Evolutionary conservation across 1,140 invertebrate genomes (phyloP), one percentile per base, ranked within the genome.

Genomic region (Zaprionus ornatus): DNA sequence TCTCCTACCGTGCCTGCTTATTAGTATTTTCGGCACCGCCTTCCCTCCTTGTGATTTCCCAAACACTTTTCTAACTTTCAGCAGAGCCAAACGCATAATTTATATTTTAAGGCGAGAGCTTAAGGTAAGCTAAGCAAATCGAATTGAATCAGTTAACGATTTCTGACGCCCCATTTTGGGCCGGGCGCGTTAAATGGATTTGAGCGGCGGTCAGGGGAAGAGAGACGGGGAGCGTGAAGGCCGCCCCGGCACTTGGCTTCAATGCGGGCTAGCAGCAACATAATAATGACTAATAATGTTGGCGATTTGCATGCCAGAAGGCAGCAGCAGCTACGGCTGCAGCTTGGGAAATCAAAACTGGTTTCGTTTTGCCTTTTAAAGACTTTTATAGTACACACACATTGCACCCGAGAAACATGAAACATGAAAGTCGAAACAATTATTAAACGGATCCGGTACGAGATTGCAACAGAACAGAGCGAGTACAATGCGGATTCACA

Each of bases 251-350:
- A 57, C 60, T 63, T 40, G 56, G 19, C 42, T 63, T 23, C 56
- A 37, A 57, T 25, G 52, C 60, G 45, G 15, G 40, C 35, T 66
- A 62, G 40, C 52, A 40, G 48, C 60, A 74, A 35, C 37, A 57
- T 54, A 25, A 67, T 74, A 70, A 80, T 80, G 78, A 78, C 78
- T 74, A 80, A 78, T 80, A 80, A 74, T 69, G 65, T 71, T 62
- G 61, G 17, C 70, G 71, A 70, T 80, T 80, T 80, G 78, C 78
- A 80, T 80, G 78, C 77, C 52, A 66, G 35, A 76, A 57, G 57
- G 61, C 74, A 77, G 62, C 65, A 37, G 35, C 29, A 42, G 10
- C 13, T 15, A 45, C 40, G n/a, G 40, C 40, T 45, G 17, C 54
- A 29, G 62, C 56, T 65, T 56, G 40, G 56, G 45, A 69, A 61